Evolutionary conservation across 2,113 vertebrate species (phyloP), one percentile per base, ranked within the genome.

Genomic region (Melanerpes aurifrons): DNA sequence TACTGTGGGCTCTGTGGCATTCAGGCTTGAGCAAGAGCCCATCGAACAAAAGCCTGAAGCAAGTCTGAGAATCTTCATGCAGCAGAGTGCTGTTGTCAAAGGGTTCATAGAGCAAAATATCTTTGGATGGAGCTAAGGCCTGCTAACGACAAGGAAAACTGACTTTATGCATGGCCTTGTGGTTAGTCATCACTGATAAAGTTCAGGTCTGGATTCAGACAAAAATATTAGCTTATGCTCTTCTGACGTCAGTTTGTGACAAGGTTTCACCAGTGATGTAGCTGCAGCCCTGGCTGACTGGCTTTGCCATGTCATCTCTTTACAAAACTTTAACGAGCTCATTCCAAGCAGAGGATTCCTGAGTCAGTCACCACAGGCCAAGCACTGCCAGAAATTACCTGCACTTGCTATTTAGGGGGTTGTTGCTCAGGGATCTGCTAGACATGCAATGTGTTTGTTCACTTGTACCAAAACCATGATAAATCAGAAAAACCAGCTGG

Each of bases 241-340:
- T 29, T 61, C 71, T 67, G 84, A 58, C 35, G 25, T 66, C 28
- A 10, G 7, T 31, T 43, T 37, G 1, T 57, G 80, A 48, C 59
- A n/a, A 1, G 32, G 1, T 17, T 53, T 74, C 37, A 57, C 24
- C 53, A 1, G 0, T 57, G 70, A 22, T 1, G 0, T 12, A 12
- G 50, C 76, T 72, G 76, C 2, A 28, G 72, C 64, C 0, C 0
- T 61, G 0, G 1, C 4, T 66, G 66, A 22, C 43, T 29, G 78
- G 59, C 71, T 67, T 66, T 69, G 21, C 63, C 50, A 17, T 0
- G 0, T 35, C 37, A 45, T 45, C 45, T 63, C 3, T 3, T n/a
- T 66, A 45, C 17, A 13, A 11, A 59, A 35, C 50, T 63, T 18
- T 37, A 61, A 58, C 18, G 37, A 76, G 14, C 63, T 70, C 37